Evolutionary conservation across 2,797 vertebrate genomes (phyloP).

Genomic region (Staurois parvus): DNA sequence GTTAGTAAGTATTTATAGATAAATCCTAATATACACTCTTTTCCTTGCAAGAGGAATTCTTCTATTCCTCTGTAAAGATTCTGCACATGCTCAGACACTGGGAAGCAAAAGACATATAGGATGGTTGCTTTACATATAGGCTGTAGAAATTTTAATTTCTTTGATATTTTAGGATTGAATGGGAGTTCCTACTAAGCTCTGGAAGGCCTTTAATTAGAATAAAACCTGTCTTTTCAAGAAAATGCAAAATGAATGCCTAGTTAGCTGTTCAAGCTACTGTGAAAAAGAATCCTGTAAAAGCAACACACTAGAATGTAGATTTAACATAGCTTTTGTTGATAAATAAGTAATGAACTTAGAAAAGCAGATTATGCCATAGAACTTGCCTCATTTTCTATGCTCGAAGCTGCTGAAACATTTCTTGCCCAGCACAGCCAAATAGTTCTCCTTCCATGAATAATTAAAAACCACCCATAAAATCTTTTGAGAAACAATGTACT

Average conservation of each 20-base stretch:
- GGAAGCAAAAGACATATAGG: too few relatives aligned
- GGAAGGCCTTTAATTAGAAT: background rate
- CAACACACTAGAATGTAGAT: slow-evolving; percentile 2
- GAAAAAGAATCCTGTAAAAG: background rate
- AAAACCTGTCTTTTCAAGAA: background rate
- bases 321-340: slow-evolving; percentile 32
- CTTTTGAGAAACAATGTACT: slow-evolving; percentile 13
- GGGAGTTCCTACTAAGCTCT: background rate
- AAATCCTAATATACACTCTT: too few relatives aligned
- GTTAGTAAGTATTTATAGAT: too few relatives aligned
- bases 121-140: background rate
- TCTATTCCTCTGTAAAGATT: too few relatives aligned
- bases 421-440: slow-evolving; percentile 28
- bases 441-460: slow-evolving; percentile 39
- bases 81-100: too few relatives aligned
- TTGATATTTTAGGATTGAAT: background rate
- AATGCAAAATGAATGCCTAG: background rate
- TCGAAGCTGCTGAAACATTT: slow-evolving; percentile 27
- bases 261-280: background rate
- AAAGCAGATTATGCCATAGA: slow-evolving; percentile 40
- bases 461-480: slow-evolving; percentile 16
- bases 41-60: too few relatives aligned
- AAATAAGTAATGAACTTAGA: slow-evolving; percentile 41
- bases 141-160: background rate
- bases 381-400: slow-evolving; percentile 14